Percentiles rank a stretch among this genome's conserved stretches.
These are phyloP conservation scores for Schizopygopsis malacanthus DNA, from an alignment of 2,797 vertebrate species.

Conservation along the genomic window DNA sequence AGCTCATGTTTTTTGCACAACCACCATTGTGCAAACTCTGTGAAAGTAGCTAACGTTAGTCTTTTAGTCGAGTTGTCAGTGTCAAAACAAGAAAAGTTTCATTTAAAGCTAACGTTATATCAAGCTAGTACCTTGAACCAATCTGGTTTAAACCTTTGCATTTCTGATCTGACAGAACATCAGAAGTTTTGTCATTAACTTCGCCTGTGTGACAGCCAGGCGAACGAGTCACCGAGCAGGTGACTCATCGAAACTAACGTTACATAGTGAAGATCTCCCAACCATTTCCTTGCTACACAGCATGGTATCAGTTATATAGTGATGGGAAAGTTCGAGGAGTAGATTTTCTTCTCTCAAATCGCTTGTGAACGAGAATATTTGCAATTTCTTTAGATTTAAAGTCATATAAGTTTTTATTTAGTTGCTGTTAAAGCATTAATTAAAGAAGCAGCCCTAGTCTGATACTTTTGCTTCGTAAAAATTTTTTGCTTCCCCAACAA, in stretches of 20 bases:
- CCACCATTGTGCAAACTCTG: no score
- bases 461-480: neutral
- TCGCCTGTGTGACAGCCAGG: neutral
- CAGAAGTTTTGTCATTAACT: neutral
- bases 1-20: neutral
- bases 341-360: no score
- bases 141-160: neutral
- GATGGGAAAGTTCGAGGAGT: neutral
- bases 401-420: neutral
- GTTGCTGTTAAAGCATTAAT: neutral
- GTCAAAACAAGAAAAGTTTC: neutral
- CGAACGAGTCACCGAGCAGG: neutral
- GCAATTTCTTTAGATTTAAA: neutral
- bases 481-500: neutral
- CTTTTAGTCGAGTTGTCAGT: neutral
- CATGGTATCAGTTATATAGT: neutral
- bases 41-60: neutral
- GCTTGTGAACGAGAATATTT: neutral
- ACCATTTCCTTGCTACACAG: neutral
- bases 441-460: neutral
- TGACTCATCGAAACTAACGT: constrained; percentile 32
- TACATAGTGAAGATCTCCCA: neutral
- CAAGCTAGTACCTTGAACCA: neutral
- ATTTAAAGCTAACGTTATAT: no score
- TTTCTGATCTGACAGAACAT: neutral